Conservation (phyloP, 2,113 vertebrate genomes). For the Mustela lutreola region DNA sequence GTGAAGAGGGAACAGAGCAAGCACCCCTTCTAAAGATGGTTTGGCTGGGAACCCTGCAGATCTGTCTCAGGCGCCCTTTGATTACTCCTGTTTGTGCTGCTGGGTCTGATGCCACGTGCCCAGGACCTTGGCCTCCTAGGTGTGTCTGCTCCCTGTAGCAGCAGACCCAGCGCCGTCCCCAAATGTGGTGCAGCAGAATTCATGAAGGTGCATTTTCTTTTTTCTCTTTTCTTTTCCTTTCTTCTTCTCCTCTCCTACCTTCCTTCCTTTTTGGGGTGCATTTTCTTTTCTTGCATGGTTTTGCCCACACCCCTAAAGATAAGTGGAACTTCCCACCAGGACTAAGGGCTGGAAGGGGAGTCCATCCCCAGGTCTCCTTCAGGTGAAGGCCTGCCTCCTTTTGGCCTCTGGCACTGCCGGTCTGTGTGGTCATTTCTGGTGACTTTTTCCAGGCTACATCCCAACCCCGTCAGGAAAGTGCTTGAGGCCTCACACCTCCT, state of each 20-base stretch:
- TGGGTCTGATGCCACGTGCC: neutral
- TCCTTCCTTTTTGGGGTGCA: too few species aligned
- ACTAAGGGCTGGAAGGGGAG: neutral
- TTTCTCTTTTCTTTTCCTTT: too few species aligned
- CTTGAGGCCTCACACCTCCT: neutral
- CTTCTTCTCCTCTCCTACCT: too few species aligned
- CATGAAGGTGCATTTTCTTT: neutral
- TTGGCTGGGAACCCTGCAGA: neutral
- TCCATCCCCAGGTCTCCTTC: neutral
- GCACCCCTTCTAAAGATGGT: neutral
- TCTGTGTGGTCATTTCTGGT: conserved; percentile 55
- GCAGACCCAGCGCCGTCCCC: neutral
- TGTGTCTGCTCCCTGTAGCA: neutral
- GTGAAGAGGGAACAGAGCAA: neutral
- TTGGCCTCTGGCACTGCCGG: conserved; percentile 6
- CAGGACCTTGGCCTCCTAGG: neutral
- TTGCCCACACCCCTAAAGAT: neutral
- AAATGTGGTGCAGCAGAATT: neutral
- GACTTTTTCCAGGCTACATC: neutral
- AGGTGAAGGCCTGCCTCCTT: conserved; percentile 16
- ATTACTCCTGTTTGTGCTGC: neutral
- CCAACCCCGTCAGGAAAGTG: neutral
- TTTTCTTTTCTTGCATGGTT: neutral
- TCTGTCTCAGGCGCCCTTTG: neutral
- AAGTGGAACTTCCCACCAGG: neutral